These are phyloP conservation scores for Metalampra italica DNA, from an alignment of 2,888 invertebrate species.

Conservation along the genomic window DNA sequence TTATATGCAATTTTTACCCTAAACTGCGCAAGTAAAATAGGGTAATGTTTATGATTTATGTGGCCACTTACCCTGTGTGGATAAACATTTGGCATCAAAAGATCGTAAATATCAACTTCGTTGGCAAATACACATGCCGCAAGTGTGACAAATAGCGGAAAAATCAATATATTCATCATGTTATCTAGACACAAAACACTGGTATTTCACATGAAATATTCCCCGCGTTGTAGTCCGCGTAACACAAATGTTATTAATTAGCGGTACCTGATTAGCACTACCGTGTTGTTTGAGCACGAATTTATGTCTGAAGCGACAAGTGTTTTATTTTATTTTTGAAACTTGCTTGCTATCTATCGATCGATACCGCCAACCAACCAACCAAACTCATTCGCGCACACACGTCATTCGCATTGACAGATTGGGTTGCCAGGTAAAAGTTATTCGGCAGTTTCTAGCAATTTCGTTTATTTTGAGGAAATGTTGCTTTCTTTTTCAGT, in stretches of 20 bases:
- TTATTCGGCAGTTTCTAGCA: background rate
- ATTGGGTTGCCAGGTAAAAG: slow-evolving; percentile 29
- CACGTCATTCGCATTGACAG: slow-evolving; percentile 46
- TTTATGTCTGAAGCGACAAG: slow-evolving; percentile 34
- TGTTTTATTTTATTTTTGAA: slow-evolving; percentile 44
- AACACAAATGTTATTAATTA: slow-evolving; percentile 1
- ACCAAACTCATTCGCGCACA: background rate
- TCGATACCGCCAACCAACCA: slow-evolving; percentile 31
- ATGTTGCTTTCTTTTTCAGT: too few species aligned
- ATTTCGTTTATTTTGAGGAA: too few species aligned
- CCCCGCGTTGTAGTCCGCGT: background rate
- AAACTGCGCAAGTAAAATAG: too few species aligned
- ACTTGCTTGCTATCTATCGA: slow-evolving; percentile 23
- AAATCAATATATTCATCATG: slow-evolving; percentile 32
- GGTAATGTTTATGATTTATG: too few species aligned
- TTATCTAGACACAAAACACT: background rate
- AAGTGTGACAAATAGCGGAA: slow-evolving; percentile 30
- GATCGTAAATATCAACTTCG: slow-evolving; percentile 79
- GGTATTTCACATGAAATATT: background rate
- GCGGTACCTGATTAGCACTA: slow-evolving; percentile 7
- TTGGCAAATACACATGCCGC: slow-evolving; percentile 30
- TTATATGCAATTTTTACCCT: too few species aligned
- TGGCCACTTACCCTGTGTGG: slow-evolving; percentile 87
- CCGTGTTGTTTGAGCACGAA: slow-evolving; percentile 21
- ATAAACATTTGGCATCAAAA: slow-evolving; percentile 90